Base-by-base conservation (phyloP, 2,113 vertebrate genomes). In the Pholis gunnellus region DNA sequence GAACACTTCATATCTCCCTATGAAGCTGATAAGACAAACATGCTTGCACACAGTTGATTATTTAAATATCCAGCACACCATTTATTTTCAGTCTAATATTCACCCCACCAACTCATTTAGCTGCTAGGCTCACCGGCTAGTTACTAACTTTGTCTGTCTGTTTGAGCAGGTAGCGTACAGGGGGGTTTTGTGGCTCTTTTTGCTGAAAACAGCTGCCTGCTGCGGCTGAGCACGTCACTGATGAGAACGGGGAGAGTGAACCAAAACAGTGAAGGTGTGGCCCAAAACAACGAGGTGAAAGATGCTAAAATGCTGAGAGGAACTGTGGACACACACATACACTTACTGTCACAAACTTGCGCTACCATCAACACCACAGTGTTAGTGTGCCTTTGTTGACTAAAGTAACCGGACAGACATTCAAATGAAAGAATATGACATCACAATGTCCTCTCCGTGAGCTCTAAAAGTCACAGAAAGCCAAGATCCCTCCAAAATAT, bases 401-500 rank as follows among this genome's bases (percentile, higher is more conserved):
- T 25, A 36, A 56, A 56, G 52, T 56, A 44, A 54, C 17, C n/a
- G 63, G 34, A 38, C 14, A 31, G 25, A 25, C 11, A 20, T 42
- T 14, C 0, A 40, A 72, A 31, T 34, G 2, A 72, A 63, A 48
- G 11, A 42, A 42, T 67, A 57, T 40, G 14, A 1, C 22, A 22
- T 57, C 20, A 54, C 8, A 52, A 56, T 74, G 59, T 54, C 27
- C 75, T 38, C 29, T 71, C 61, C 29, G 14, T 57, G 65, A 78
- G 34, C 67, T 38, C 27, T 15, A 3, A 66, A 66, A 38, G 34
- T 38, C 56, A 59, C 38, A 38, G 2, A 44, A 69, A 61, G 67
- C 52, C 44, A 79, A 61, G 3, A 78, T 74, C 46, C 65, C 4
- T 18, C 42, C 59, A 81, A 76, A 78, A 79, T 48, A 46, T 63